Conservation (phyloP, 2,113 vertebrate species). For the Trogon melanurus region DNA sequence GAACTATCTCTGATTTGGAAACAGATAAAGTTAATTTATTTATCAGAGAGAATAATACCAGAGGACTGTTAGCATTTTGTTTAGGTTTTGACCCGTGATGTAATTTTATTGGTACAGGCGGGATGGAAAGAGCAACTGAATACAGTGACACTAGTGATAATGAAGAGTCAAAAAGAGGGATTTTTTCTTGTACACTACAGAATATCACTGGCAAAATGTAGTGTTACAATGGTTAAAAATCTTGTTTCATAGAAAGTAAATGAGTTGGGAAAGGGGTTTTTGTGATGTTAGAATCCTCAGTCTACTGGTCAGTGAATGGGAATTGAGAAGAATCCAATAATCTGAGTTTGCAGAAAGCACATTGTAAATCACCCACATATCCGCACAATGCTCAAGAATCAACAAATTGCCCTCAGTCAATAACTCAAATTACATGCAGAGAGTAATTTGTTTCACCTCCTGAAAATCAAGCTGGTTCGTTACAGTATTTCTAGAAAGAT, state of each 20-base stretch:
- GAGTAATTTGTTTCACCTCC: not conserved
- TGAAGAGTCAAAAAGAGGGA: not conserved
- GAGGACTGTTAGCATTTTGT: not conserved
- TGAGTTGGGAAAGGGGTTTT: rapidly evolving
- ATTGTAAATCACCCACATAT: not conserved
- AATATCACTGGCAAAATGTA: not conserved
- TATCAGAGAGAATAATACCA: not conserved
- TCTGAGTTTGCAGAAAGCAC: not conserved
- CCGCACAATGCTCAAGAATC: not conserved
- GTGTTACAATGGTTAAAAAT: not conserved
- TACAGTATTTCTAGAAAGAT: not conserved
- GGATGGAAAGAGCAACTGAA: not conserved
- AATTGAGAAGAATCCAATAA: not conserved
- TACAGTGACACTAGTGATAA: not conserved
- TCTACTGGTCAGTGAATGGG: not conserved
- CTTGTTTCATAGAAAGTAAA: not conserved
- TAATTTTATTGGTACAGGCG: not conserved
- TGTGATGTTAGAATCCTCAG: not conserved
- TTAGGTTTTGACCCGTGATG: not conserved
- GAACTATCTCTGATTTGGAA: not conserved
- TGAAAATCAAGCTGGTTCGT: not conserved
- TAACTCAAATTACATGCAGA: not conserved
- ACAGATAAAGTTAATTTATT: not conserved
- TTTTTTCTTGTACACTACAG: not conserved
- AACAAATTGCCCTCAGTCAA: not conserved